Conservation (phyloP, 1,140 invertebrate genomes). For the Heliothis subflexa region DNA sequence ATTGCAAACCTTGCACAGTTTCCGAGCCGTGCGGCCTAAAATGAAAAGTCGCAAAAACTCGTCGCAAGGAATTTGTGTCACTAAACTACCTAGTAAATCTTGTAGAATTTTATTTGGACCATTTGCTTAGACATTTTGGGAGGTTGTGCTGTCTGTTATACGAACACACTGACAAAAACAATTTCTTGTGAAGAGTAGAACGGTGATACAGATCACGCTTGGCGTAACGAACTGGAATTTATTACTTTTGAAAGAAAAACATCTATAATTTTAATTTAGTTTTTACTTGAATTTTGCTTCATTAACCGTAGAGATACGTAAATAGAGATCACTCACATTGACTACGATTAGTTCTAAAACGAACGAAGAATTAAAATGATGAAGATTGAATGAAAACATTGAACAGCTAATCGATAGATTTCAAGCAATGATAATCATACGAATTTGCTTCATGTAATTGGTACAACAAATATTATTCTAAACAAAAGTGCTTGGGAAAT, state of each 20-base stretch:
- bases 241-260: conserved; percentile 11
- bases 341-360: background rate
- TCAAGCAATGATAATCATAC: background rate
- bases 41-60: conserved; percentile 19
- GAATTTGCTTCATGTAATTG: background rate
- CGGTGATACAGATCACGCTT: conserved; percentile 11
- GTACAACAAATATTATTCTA: background rate
- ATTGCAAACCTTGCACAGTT: conserved; percentile 47
- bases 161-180: conserved; percentile 22
- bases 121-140: conserved; percentile 6
- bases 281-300: too few species aligned
- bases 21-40: conserved; percentile 19
- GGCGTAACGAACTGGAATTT: conserved; percentile 24
- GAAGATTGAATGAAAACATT: too few species aligned
- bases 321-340: background rate
- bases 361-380: background rate
- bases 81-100: conserved; percentile 7
- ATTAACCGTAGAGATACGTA: too few species aligned
- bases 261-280: conserved; percentile 1
- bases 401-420: too few species aligned
- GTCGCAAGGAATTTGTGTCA: conserved; percentile 37
- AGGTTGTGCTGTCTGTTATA: background rate
- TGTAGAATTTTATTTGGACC: conserved; percentile 18
- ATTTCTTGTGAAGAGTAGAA: conserved; percentile 4
- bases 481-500: conserved; percentile 1